A percentile compares a stretch with the other conserved stretches of the same genome.
phyloP scores from a whole-genome alignment of 2,113 vertebrate species.

The Rhinoderma darwinii region DNA sequence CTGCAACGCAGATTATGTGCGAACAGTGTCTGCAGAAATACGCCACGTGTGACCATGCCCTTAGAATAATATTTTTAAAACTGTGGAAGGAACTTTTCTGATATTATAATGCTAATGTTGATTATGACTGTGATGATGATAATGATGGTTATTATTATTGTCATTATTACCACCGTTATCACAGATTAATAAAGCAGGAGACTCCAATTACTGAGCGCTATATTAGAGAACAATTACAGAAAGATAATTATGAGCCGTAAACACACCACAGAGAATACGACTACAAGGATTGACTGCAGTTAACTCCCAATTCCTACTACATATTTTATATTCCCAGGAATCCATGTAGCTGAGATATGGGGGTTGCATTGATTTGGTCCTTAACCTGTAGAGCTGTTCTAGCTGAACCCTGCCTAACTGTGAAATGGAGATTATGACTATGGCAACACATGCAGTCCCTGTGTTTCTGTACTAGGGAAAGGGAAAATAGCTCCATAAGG shows the following conservation, averaged over 20 bases:
- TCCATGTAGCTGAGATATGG: neutral
- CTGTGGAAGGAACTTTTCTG: neutral
- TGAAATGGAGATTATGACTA: no score
- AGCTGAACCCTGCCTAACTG: no score
- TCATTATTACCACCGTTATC: neutral
- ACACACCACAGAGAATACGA: neutral
- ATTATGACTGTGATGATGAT: conserved; percentile 9
- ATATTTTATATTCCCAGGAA: neutral
- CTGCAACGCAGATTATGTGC: no score
- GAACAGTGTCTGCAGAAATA: no score
- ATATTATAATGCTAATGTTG: neutral
- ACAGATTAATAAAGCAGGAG: neutral
- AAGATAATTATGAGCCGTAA: neutral
- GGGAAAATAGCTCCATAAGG: no score
- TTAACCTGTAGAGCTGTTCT: no score
- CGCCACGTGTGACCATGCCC: no score
- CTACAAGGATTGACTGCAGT: neutral
- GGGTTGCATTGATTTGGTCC: neutral
- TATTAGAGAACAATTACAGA: neutral
- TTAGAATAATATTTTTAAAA: neutral
- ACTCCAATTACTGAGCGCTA: neutral
- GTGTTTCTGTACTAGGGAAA: no score
- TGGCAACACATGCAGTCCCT: no score
- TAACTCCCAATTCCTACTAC: neutral
- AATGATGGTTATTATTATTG: conserved; percentile 5